These are phyloP conservation scores for Drosophila bifasciata DNA, from an alignment of 1,140 invertebrate species.

Conservation along the genomic window DNA sequence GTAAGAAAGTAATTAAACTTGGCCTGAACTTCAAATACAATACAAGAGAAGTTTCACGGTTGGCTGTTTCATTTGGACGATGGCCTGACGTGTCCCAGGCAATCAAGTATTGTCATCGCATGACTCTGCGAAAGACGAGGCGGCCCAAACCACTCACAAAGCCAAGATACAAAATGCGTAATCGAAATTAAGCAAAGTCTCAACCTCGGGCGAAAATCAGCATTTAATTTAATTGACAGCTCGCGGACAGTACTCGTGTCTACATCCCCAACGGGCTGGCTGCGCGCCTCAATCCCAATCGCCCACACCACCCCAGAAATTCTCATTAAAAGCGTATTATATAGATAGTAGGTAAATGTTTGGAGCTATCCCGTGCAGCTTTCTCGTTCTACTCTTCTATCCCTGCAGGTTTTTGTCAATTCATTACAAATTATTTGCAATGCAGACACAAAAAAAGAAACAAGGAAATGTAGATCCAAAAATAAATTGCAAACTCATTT, in stretches of 20 bases:
- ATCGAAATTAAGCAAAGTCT: constrained; percentile 77
- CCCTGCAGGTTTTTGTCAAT: constrained; percentile 68
- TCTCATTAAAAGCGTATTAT: constrained; percentile 78
- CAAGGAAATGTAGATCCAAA: constrained; percentile 24
- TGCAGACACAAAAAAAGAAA: constrained; percentile 27
- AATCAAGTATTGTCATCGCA: constrained; percentile 80
- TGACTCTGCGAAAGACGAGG: constrained; percentile 57
- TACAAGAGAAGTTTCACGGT: constrained; percentile 14
- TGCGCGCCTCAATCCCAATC: background rate
- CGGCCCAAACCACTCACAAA: background rate
- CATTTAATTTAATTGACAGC: constrained; percentile 81
- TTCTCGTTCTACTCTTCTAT: background rate
- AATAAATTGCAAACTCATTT: constrained; percentile 80
- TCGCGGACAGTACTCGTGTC: constrained; percentile 50
- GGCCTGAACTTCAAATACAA: constrained; percentile 43
- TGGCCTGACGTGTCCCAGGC: constrained; percentile 55
- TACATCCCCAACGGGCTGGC: constrained; percentile 23
- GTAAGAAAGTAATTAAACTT: constrained; percentile 80
- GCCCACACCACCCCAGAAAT: constrained; percentile 29
- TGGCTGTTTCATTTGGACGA: constrained; percentile 8
- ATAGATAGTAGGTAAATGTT: constrained; percentile 25
- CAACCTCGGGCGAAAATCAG: constrained; percentile 20
- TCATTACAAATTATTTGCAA: constrained; percentile 75
- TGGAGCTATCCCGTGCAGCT: constrained; percentile 13
- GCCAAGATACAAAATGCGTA: constrained; percentile 46